Evolutionary conservation across 2,113 vertebrate species (phyloP), one percentile per base, ranked within the genome.

Genomic region (Prochilodus magdalenae): DNA sequence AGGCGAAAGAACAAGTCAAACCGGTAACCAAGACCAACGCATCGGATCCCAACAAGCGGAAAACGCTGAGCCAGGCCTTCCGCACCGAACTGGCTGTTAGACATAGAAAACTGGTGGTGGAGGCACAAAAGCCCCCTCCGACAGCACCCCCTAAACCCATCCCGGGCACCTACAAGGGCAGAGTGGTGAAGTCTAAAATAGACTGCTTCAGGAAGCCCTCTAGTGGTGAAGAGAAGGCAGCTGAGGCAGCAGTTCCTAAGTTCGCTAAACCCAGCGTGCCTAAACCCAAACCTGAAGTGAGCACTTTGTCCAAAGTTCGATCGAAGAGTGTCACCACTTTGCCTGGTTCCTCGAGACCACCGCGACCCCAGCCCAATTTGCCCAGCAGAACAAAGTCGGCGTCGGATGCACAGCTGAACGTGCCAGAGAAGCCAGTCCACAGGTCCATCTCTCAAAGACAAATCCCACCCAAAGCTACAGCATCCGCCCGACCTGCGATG

Each of bases 121-220:
- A 93, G 69, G 94, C 93, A 36, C 80, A 91, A 80, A 95, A 93
- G 82, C 87, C 70, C 18, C 83, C 87, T 11, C 40, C 82, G 20
- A 30, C 87, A 5, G 70, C 73, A 22, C 75, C 55, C 3, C 57
- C 86, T 14, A 98, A 93, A 85, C 84, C 89, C 53, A 87, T 92
- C 3, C 95, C 91, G 15, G 97, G 98, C 49, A 91, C 91, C 27
- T 99, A 98, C 53, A 95, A 94, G 88, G 97, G 97, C 57, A 95
- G 88, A 76, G 89, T 98, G 71, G 87, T 99, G 27, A 93, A 94
- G 70, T 98, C 98, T 22, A 99, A 97, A 89, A 89, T 98, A 27
- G 96, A 96, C 75, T 96, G 96, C 11, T 96, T 98, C 86, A 90
- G 97, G 90, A 97, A 95, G 86, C 85, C 91, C 40, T 78, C 89